These are phyloP conservation scores for Metellina segmentata DNA, from an alignment of 2,888 invertebrate species.

Conservation along the genomic window DNA sequence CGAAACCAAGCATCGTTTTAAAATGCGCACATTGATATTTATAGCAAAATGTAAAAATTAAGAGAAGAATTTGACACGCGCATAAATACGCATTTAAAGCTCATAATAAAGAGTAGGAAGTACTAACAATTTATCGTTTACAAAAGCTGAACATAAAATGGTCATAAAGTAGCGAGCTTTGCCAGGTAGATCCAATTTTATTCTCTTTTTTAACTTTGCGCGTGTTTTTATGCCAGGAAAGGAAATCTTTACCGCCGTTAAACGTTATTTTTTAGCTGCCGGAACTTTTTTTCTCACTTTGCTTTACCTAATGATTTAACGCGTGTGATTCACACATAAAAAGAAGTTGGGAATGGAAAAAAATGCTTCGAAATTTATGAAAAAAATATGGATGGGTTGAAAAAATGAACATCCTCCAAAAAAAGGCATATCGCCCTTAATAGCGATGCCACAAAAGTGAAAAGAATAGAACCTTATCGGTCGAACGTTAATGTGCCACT, in stretches of 20 bases:
- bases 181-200: slow-evolving; percentile 3
- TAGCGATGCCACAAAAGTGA: slow-evolving; percentile 68
- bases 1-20: too few relatives aligned
- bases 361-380: slow-evolving; percentile 20
- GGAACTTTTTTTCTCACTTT: slow-evolving; percentile 17
- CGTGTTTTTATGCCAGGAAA: slow-evolving; percentile 3
- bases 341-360: slow-evolving; percentile 20
- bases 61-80: background rate
- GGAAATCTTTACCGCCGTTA: slow-evolving; percentile 26
- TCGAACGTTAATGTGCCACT: slow-evolving; percentile 69
- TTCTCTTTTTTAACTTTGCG: background rate
- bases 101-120: background rate
- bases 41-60: background rate
- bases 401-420: slow-evolving; percentile 49
- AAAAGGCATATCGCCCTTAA: slow-evolving; percentile 68
- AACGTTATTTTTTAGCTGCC: slow-evolving; percentile 20
- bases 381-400: slow-evolving; percentile 24
- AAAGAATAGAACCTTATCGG: slow-evolving; percentile 67
- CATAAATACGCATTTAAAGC: background rate
- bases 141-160: slow-evolving; percentile 1
- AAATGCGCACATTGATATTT: background rate
- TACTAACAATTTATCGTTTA: background rate
- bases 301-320: slow-evolving; percentile 67
- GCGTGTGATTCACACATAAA: slow-evolving; percentile 39
- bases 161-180: background rate